These are phyloP conservation scores for Cathartes aura DNA, from an alignment of 2,113 vertebrate genomes.

Conservation along the genomic window DNA sequence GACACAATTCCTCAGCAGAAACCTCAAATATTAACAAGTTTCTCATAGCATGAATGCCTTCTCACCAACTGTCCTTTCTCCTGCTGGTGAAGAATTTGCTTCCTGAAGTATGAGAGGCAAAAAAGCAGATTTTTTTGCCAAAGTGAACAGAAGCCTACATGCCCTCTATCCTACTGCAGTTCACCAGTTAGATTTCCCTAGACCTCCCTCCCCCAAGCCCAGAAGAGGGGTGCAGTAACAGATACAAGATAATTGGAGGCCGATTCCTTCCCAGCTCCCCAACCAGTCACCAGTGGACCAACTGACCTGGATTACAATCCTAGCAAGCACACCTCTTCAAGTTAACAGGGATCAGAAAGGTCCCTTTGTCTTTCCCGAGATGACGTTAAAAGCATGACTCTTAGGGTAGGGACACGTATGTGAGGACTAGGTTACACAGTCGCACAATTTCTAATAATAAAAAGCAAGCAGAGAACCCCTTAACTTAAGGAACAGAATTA, in stretches of 20 bases:
- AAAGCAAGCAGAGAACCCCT: not conserved
- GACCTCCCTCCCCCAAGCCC: not conserved
- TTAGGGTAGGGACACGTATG: not conserved
- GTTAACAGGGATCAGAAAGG: not conserved
- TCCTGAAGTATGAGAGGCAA: not conserved
- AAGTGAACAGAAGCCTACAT: not conserved
- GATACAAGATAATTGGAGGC: not conserved
- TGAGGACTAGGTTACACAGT: not conserved
- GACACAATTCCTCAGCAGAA: not conserved
- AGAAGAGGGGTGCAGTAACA: not conserved
- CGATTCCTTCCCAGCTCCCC: not conserved
- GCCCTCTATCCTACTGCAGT: not conserved
- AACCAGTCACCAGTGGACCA: not conserved
- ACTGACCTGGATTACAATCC: not conserved
- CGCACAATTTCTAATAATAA: not conserved
- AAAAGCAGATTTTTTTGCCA: not conserved
- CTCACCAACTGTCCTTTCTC: not conserved
- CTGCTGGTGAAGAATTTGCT: not conserved
- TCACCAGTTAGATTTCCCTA: not conserved
- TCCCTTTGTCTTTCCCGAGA: not conserved
- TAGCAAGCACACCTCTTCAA: not conserved
- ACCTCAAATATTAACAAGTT: constrained; percentile 28
- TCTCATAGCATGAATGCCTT: not conserved
- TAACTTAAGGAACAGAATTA: not conserved
- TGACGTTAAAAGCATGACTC: not conserved